phyloP scores from a whole-genome alignment of 2,113 vertebrate genomes.

The Jaculus jaculus region DNA sequence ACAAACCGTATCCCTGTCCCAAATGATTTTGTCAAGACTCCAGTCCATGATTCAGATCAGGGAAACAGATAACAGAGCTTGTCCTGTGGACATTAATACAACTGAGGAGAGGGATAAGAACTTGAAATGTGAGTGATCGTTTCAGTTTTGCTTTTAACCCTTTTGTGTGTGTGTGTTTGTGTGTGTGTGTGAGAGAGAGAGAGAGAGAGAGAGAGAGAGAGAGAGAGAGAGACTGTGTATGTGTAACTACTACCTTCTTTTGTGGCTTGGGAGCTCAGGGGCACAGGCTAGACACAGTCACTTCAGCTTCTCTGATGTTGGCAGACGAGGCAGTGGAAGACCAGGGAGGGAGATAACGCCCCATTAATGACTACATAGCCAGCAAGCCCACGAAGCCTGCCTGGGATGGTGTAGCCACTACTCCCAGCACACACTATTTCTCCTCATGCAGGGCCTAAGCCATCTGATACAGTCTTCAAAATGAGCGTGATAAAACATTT shows the following conservation, averaged over 20 bases:
- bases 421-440: not conserved
- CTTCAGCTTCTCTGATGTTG: not conserved
- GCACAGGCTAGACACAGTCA: not conserved
- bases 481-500: too few species aligned
- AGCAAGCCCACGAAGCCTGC: not conserved
- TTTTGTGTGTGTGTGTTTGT: not conserved
- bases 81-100: not conserved
- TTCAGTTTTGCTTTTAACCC: constrained; percentile 23
- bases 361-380: not conserved
- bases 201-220: too few species aligned
- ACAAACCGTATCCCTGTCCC: not conserved
- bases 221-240: too few species aligned
- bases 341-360: not conserved
- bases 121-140: constrained; percentile 29
- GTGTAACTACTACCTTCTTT: not conserved
- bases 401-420: not conserved
- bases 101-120: not conserved
- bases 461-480: constrained; percentile 56
- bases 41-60: constrained; percentile 10
- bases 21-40: not conserved
- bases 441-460: constrained; percentile 26
- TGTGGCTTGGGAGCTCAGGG: not conserved
- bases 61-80: not conserved
- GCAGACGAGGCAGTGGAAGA: not conserved
- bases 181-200: too few species aligned